Evolutionary conservation across 2,888 invertebrate genomes (phyloP).

Genomic region (Rhagium mordax): DNA sequence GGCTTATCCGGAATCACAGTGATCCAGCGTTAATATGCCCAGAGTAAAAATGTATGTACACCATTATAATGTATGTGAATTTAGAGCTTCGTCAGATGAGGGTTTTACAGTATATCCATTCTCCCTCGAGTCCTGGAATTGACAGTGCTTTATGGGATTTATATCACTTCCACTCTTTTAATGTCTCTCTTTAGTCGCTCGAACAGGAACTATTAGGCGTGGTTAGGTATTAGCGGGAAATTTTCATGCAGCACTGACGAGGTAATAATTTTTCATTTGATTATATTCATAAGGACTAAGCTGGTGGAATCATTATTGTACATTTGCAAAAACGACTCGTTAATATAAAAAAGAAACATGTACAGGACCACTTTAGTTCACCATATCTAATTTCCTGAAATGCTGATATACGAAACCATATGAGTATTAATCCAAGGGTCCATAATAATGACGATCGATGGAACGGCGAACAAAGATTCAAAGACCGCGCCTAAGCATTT

Average conservation of each 20-base stretch:
- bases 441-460: slow-evolving; percentile 7
- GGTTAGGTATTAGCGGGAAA: background rate
- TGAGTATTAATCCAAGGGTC: background rate
- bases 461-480: slow-evolving; percentile 26
- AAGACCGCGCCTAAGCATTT: slow-evolving; percentile 33
- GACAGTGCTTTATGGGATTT: slow-evolving; percentile 37
- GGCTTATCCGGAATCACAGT: slow-evolving; percentile 55
- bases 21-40: slow-evolving; percentile 66
- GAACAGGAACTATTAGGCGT: slow-evolving; percentile 10
- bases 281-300: too few relatives aligned
- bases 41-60: slow-evolving; percentile 70
- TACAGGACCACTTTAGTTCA: background rate
- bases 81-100: slow-evolving; percentile 54
- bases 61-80: slow-evolving; percentile 67
- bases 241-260: background rate
- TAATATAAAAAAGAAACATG: background rate
- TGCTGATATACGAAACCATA: background rate
- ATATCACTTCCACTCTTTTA: slow-evolving; percentile 34
- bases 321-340: too few relatives aligned
- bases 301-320: too few relatives aligned
- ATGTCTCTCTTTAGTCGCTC: slow-evolving; percentile 12
- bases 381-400: background rate
- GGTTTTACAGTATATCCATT: slow-evolving; percentile 35
- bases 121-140: slow-evolving; percentile 35
- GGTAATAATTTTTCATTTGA: background rate